Evolutionary conservation across 2,888 invertebrate species (phyloP).

Genomic region (Globia sparganii): DNA sequence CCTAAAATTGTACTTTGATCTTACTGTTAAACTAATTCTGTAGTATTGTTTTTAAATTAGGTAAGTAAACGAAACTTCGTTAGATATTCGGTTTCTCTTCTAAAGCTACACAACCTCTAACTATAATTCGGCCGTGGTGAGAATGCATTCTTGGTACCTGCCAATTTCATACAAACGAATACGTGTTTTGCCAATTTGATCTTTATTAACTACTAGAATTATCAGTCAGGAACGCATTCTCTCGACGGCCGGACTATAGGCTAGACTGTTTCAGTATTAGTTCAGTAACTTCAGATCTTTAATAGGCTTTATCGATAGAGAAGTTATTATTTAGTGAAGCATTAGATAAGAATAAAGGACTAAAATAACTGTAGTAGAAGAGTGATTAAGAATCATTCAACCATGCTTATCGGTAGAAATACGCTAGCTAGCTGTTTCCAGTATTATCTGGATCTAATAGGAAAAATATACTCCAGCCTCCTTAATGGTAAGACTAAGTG

Average conservation of each 20-base stretch:
- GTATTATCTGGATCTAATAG: conserved; percentile 4
- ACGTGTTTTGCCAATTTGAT: neutral
- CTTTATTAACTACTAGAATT: neutral
- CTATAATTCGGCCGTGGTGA: neutral
- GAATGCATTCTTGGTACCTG: too few species aligned
- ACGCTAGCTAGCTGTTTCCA: neutral
- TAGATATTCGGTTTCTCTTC: neutral
- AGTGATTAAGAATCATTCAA: neutral
- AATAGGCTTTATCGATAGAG: neutral
- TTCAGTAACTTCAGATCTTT: neutral
- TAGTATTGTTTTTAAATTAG: neutral
- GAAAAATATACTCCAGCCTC: conserved; percentile 6
- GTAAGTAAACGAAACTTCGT: neutral
- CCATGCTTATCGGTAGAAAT: neutral
- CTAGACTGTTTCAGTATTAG: neutral
- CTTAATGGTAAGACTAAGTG: conserved; percentile 26
- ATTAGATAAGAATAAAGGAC: neutral
- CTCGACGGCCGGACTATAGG: neutral
- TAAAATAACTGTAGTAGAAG: neutral
- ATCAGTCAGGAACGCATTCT: neutral
- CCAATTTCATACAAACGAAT: neutral
- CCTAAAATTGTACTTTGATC: neutral
- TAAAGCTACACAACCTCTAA: neutral
- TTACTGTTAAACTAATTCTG: neutral
- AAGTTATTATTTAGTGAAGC: conserved; percentile 6